These are phyloP conservation scores for Pachliopta kotzebuea DNA, from an alignment of 2,888 invertebrate genomes.

Conservation along the genomic window DNA sequence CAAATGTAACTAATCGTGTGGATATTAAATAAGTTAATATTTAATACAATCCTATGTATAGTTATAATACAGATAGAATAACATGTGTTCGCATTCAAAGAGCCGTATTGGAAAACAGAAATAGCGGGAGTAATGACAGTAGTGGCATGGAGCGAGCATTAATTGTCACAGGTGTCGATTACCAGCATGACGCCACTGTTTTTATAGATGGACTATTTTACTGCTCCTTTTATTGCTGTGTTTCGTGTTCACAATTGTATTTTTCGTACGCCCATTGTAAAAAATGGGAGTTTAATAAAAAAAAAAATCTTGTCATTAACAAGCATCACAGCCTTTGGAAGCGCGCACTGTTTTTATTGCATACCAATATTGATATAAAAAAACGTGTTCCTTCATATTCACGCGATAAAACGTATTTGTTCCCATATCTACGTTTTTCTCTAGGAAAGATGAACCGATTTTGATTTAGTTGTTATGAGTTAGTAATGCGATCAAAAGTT, in stretches of 20 bases:
- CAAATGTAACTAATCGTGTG: no score
- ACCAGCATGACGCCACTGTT: conserved; percentile 47
- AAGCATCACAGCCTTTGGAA: conserved; percentile 11
- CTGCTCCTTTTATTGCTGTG: conserved; percentile 43
- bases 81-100: conserved; percentile 28
- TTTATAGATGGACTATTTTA: conserved; percentile 45
- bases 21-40: no score
- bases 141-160: conserved; percentile 45
- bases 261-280: conserved; percentile 21
- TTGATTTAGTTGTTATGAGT: no score
- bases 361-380: conserved; percentile 13
- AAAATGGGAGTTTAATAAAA: conserved; percentile 27
- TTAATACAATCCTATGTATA: no score
- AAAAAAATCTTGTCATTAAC: conserved; percentile 25
- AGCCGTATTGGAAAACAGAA: conserved; percentile 32
- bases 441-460: no score
- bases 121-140: conserved; percentile 51
- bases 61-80: conserved; percentile 26
- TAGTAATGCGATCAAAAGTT: no score
- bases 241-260: conserved; percentile 35
- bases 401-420: neutral
- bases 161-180: conserved; percentile 70
- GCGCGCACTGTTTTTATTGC: conserved; percentile 18
- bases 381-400: neutral
- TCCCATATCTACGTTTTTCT: neutral